Evolutionary conservation across 2,797 vertebrate species (phyloP), one percentile per base, ranked within the genome.

Genomic region (Oophaga sylvatica): DNA sequence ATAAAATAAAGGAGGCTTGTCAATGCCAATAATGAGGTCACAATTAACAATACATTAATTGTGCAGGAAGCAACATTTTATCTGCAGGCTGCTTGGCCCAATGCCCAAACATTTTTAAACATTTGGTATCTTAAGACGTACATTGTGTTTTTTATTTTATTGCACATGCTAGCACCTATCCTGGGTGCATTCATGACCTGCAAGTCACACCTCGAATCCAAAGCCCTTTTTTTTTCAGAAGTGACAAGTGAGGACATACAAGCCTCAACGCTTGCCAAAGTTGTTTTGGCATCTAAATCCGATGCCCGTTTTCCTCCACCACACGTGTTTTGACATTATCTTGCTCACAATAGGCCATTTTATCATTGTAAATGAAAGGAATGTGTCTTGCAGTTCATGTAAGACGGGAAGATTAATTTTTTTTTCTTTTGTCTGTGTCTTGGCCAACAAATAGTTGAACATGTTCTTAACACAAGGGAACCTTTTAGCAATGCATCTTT

Each of bases 81-180:
- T 68, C 19, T 26, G 20, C n/a, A 19, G 63, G 63, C 63, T 29
- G 10, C 4, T 68, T 82, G 63, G 65, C 62, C n/a, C 63, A 31
- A 82, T 10, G 63, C 41, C 80, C 16, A 20, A 56, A 20, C 16
- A 48, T 48, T 26, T 48, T 35, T 56, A 20, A 48, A 17, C 45
- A 19, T 82, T 65, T 26, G 59, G 59, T 31, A 56, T 31, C 71
- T 79, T 16, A 59, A 60, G 53, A 79, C 15, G 16, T 79, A 19
- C 26, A 57, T 79, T 79, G 77, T 79, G 56, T 60, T 59, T 57
- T 41, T 60, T 59, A 60, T 79, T 60, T 20, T 79, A 11, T 31
- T 31, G 59, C 56, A n/a, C 71, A 75, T 75, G 41, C 71, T 75
- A 75, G 77, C 53, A 60, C 56, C 77, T 79, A 79, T 79, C 77